Evolutionary conservation across 2,888 invertebrate genomes (phyloP).

Genomic region (Drosophila subsilvestris): DNA sequence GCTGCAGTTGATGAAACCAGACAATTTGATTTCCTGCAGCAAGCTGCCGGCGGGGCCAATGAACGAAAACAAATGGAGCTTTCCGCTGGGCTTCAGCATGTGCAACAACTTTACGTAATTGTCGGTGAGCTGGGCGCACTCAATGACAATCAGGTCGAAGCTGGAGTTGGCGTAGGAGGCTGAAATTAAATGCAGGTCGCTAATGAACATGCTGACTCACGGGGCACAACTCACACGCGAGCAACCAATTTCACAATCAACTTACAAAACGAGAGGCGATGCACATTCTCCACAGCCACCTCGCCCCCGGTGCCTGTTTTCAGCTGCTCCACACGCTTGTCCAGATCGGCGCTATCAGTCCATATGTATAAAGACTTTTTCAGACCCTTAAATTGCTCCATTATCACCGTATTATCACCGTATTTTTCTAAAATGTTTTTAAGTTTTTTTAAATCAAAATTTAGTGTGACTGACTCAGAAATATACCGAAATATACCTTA

Average conservation of each 20-base stretch:
- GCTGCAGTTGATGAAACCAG: slow-evolving; percentile 86
- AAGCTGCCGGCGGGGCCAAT: slow-evolving; percentile 82
- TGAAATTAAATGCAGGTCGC: slow-evolving; percentile 71
- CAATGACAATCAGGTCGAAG: slow-evolving; percentile 86
- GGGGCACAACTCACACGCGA: slow-evolving; percentile 17
- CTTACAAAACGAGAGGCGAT: slow-evolving; percentile 87
- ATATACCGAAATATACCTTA: too few relatives aligned
- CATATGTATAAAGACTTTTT: slow-evolving; percentile 86
- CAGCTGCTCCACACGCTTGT: slow-evolving; percentile 85
- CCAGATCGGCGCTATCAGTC: slow-evolving; percentile 85
- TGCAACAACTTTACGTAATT: slow-evolving; percentile 86
- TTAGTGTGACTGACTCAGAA: too few relatives aligned
- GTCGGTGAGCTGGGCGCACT: slow-evolving; percentile 81
- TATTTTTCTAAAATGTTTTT: slow-evolving; percentile 30
- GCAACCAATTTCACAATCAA: slow-evolving; percentile 40
- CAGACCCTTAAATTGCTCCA: slow-evolving; percentile 83
- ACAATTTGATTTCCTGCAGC: slow-evolving; percentile 86
- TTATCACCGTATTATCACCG: slow-evolving; percentile 38
- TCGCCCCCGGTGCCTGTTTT: slow-evolving; percentile 85
- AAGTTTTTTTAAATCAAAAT: too few relatives aligned
- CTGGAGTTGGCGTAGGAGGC: slow-evolving; percentile 86
- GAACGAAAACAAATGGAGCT: slow-evolving; percentile 85
- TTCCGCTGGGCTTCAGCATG: slow-evolving; percentile 87
- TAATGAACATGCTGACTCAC: slow-evolving; percentile 61
- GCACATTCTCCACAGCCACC: slow-evolving; percentile 86